Percentiles rank a stretch among this genome's conserved stretches.
Conservation (phyloP, 2,797 vertebrate species). For the Dryobates pubescens region DNA sequence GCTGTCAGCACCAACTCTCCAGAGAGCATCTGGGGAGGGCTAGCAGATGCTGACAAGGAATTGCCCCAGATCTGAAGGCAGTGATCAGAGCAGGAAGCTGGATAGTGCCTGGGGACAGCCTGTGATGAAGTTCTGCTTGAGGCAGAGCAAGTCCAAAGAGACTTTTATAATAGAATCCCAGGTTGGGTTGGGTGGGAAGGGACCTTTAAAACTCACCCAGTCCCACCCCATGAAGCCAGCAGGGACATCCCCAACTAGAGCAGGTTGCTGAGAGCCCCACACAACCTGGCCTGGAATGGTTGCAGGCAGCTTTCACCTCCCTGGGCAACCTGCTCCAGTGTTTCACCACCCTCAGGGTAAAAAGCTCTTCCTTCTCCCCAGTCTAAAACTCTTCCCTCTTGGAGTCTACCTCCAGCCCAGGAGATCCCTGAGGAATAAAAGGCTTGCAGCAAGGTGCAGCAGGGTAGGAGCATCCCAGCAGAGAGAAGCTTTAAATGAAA, state of each 20-base stretch:
- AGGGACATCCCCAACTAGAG: not conserved
- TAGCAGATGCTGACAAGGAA: not conserved
- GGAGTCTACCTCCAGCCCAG: not conserved
- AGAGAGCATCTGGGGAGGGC: not conserved
- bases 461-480: not conserved
- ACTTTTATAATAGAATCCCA: rapidly evolving
- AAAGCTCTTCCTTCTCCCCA: not conserved
- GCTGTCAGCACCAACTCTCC: not conserved
- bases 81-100: not conserved
- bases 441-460: not conserved
- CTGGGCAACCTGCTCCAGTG: not conserved
- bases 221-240: not conserved
- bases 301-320: not conserved
- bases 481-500: not conserved
- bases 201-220: not conserved
- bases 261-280: not conserved
- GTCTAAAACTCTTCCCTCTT: not conserved
- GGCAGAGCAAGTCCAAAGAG: not conserved
- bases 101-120: not conserved
- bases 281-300: not conserved
- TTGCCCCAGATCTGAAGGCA: not conserved
- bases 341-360: not conserved
- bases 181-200: not conserved
- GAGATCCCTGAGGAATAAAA: not conserved
- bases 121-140: not conserved